Evolutionary conservation across 2,797 vertebrate species (phyloP), one percentile per base, ranked within the genome.

Genomic region (Diplodus sargus): DNA sequence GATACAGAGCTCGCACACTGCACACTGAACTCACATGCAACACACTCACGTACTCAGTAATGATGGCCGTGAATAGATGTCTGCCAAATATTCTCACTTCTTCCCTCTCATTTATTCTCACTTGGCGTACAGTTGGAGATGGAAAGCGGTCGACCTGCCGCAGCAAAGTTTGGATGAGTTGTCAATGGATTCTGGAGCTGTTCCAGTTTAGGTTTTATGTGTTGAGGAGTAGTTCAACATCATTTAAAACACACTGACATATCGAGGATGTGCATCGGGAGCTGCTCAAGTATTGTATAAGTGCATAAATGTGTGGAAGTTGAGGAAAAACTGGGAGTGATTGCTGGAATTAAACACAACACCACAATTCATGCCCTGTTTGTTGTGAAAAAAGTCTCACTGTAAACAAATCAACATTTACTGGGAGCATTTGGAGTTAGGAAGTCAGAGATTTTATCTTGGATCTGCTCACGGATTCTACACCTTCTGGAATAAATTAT

Each of bases 81-180:
- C 56, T 65, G 74, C 74, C 76, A 81, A 56, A 80, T 66, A 28
- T 18, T 34, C 47, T 67, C 70, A 54, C 52, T 39, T 68, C 58
- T 20, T 52, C 51, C 48, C 74, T 49, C 64, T 70, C 69, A 73
- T 78, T 79, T 23, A 56, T 59, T 72, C 45, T 63, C 23, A 49
- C 52, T 68, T 71, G 76, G 83, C 79, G 72, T 60, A 47, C 13
- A 43, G 49, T 13, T 52, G n/a, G 18, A 64, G 58, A 77, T 51
- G 53, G 12, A 71, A 69, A 77, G 52, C 73, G 69, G 52, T 45
- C 2, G 47, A 66, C 47, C 3, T 77, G 59, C 53, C 20, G 60
- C 53, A 64, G 54, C 60, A 57, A 18, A 45, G 57, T 81, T 71
- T 74, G 49, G 52, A 76, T 68, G 49, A 79, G 51, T 25, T 43